phyloP scores from a whole-genome alignment of 1,140 invertebrate species.

The Acromyrmex charruanus region DNA sequence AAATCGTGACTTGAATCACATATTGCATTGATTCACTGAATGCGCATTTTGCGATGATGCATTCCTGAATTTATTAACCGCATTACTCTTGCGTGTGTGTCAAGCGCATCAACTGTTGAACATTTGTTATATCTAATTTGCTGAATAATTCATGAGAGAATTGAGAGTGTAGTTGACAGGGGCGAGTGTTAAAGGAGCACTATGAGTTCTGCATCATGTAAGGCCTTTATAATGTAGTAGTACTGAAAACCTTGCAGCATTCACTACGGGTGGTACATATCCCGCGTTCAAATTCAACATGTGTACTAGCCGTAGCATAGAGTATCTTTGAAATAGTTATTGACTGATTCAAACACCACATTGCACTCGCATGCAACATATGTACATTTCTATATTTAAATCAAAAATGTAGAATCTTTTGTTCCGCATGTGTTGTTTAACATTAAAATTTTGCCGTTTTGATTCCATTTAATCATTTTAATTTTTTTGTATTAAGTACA shows the following conservation, averaged over 20 bases:
- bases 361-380: background rate
- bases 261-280: constrained; percentile 67
- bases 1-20: constrained; percentile 34
- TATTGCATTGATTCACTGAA: constrained; percentile 25
- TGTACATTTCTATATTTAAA: constrained; percentile 27
- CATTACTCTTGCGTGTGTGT: constrained; percentile 20
- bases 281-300: constrained; percentile 40
- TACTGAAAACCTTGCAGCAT: constrained; percentile 50
- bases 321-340: constrained; percentile 44
- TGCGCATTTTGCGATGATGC: constrained; percentile 7
- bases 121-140: constrained; percentile 73
- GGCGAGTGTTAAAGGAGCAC: constrained; percentile 58
- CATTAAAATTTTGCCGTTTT: no score
- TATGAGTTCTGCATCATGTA: constrained; percentile 36
- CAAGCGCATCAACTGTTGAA: constrained; percentile 45
- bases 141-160: constrained; percentile 67
- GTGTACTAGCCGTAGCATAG: background rate
- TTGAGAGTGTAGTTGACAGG: constrained; percentile 70
- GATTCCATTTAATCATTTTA: no score
- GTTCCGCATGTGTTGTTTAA: constrained; percentile 38
- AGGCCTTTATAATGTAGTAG: constrained; percentile 61
- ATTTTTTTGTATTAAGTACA: no score
- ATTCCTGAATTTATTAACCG: constrained; percentile 49
- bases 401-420: constrained; percentile 51
- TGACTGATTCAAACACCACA: constrained; percentile 45